These are phyloP conservation scores for Diuraphis noxia DNA, from an alignment of 1,140 invertebrate species.

Conservation along the genomic window DNA sequence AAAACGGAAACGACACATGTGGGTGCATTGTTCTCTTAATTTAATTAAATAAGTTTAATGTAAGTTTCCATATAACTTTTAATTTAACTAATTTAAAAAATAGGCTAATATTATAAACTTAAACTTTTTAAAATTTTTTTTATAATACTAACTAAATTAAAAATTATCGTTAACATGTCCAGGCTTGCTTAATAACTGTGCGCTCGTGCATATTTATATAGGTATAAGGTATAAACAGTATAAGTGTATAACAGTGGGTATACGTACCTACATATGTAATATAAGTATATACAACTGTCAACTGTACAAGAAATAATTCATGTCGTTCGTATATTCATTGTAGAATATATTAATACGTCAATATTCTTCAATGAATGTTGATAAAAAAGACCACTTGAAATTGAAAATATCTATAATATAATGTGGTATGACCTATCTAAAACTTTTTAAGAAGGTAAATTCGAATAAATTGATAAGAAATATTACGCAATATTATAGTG, in stretches of 20 bases:
- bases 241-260: not conserved
- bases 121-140: no score
- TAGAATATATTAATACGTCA: no score
- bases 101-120: no score
- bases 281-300: not conserved
- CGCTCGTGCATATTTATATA: not conserved
- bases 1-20: no score
- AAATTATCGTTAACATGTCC: no score
- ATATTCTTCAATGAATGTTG: not conserved
- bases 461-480: not conserved
- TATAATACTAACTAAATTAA: no score
- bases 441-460: not conserved
- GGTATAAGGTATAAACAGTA: not conserved
- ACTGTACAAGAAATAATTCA: not conserved
- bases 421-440: not conserved
- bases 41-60: no score
- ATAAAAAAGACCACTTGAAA: not conserved
- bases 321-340: not conserved
- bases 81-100: no score
- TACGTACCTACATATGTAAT: not conserved
- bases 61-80: no score
- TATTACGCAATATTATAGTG: not conserved
- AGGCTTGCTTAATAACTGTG: no score
- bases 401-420: not conserved
- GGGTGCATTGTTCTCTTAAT: no score